phyloP scores from a whole-genome alignment of 92 coral and sea anemone species.

The Parazoanthus swiftii region DNA sequence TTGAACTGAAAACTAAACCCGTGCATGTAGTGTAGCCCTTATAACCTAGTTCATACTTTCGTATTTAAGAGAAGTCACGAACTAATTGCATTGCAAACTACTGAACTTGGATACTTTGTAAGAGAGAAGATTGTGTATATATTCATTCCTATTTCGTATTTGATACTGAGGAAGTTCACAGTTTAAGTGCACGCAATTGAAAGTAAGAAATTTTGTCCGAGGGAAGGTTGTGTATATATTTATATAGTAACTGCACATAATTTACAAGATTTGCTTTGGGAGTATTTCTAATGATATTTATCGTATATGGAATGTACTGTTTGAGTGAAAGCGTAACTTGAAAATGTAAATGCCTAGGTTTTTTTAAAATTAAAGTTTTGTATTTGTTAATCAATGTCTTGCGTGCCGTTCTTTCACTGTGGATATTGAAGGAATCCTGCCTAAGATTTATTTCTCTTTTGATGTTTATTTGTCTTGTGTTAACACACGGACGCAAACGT shows the following conservation, averaged over 20 bases:
- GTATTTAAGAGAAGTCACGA: not conserved
- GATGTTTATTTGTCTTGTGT: too few relatives aligned
- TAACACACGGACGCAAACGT: too few relatives aligned
- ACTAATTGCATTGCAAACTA: not conserved
- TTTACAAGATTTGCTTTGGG: too few relatives aligned
- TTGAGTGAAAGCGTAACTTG: not conserved
- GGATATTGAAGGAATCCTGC: not conserved
- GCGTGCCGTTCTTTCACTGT: not conserved
- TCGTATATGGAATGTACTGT: too few relatives aligned
- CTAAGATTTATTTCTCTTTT: too few relatives aligned
- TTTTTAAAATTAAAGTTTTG: too few relatives aligned
- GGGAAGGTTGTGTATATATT: not conserved
- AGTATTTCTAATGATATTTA: too few relatives aligned
- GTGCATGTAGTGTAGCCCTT: not conserved
- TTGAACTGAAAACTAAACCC: not conserved
- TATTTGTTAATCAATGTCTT: not conserved
- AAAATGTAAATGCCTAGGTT: not conserved
- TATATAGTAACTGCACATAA: not conserved
- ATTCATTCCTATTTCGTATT: not conserved
- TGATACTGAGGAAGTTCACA: not conserved
- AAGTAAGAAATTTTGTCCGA: not conserved
- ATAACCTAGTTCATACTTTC: not conserved
- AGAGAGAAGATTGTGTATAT: not conserved
- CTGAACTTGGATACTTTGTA: not conserved
- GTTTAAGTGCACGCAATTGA: not conserved